Evolutionary conservation across 2,888 invertebrate genomes (phyloP).

Genomic region (Drosophila melanosoma): DNA sequence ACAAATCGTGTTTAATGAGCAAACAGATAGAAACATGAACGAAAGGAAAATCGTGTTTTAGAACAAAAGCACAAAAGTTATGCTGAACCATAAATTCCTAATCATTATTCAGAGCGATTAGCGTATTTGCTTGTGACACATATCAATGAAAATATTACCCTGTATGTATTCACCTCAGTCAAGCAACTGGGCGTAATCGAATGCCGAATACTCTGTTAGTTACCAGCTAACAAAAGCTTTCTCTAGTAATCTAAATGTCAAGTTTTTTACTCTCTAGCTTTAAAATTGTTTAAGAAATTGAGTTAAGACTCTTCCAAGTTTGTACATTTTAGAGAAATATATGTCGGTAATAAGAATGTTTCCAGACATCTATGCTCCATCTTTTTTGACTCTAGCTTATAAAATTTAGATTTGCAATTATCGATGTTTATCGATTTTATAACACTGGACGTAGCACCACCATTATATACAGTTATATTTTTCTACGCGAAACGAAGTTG

Average conservation of each 20-base stretch:
- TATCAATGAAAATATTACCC: neutral
- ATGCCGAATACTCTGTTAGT: neutral
- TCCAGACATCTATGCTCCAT: neutral
- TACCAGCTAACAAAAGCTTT: neutral
- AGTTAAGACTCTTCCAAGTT: neutral
- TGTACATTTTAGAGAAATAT: neutral
- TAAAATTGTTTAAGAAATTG: neutral
- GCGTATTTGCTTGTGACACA: neutral
- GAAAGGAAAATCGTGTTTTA: constrained; percentile 25
- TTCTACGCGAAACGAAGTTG: constrained; percentile 41
- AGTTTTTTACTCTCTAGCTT: neutral
- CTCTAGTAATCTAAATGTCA: neutral
- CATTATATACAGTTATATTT: neutral
- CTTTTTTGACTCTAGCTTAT: neutral
- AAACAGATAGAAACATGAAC: constrained; percentile 5
- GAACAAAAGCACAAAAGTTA: constrained; percentile 3
- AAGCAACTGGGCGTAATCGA: neutral
- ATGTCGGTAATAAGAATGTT: no score
- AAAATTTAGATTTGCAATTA: neutral
- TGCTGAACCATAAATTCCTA: neutral
- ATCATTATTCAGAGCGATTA: neutral
- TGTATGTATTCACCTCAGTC: neutral
- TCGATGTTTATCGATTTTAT: neutral
- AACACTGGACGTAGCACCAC: neutral
- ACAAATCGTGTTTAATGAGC: neutral